A percentile compares a stretch with the other conserved stretches of the same genome.
Conservation (phyloP, 1,140 invertebrate species). For the Piezodorus guildinii region DNA sequence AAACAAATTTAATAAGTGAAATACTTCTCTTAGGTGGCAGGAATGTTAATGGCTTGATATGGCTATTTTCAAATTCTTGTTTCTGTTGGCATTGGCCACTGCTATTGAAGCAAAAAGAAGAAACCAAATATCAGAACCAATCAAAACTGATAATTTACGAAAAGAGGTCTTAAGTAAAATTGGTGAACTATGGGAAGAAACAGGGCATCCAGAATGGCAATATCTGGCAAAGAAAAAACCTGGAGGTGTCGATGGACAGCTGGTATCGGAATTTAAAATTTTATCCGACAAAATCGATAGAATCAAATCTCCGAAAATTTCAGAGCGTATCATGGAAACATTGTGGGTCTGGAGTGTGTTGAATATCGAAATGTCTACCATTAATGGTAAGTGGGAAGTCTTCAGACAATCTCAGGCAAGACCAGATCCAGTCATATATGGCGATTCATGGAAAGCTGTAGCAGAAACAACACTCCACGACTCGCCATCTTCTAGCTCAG, state of each 20-base stretch:
- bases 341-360: slow-evolving; percentile 45
- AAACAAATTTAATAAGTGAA: too few relatives aligned
- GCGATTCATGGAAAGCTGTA: slow-evolving; percentile 46
- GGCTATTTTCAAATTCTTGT: too few relatives aligned
- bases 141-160: neutral
- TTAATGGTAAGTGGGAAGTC: slow-evolving; percentile 45
- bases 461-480: slow-evolving; percentile 47
- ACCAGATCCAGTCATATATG: slow-evolving; percentile 35
- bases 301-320: neutral
- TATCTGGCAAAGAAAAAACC: slow-evolving; percentile 31
- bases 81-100: too few relatives aligned
- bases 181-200: slow-evolving; percentile 42
- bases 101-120: too few relatives aligned
- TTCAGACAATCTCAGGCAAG: slow-evolving; percentile 42
- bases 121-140: neutral
- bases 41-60: too few relatives aligned
- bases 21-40: too few relatives aligned
- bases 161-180: slow-evolving; percentile 30
- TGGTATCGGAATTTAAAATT: slow-evolving; percentile 40
- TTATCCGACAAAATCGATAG: neutral
- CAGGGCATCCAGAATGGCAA: slow-evolving; percentile 42
- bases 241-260: slow-evolving; percentile 35
- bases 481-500: slow-evolving; percentile 35
- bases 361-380: slow-evolving; percentile 38
- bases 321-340: slow-evolving; percentile 33